Percentiles rank a stretch among this genome's conserved stretches.
Conservation (phyloP, 64 coral and sea anemone species). For the Hydrozoanthus tunicans region DNA sequence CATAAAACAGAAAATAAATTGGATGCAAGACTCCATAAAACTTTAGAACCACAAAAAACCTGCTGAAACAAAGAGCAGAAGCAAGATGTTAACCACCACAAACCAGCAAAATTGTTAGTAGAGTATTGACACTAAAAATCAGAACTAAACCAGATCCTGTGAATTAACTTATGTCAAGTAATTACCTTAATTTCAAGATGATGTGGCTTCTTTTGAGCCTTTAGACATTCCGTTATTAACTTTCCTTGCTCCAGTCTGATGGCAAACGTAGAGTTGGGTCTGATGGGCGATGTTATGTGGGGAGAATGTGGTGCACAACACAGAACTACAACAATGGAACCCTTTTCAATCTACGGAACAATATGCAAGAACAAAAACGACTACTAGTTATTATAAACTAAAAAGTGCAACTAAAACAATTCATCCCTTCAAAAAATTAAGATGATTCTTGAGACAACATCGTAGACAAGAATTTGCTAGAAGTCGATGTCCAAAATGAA, state of each 20-base stretch:
- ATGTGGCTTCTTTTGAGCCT: not conserved
- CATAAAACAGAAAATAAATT: too few species aligned
- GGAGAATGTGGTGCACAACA: conserved; percentile 59
- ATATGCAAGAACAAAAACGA: not conserved
- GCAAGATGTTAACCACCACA: too few species aligned
- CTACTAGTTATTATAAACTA: not conserved
- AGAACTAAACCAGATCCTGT: not conserved
- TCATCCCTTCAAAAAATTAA: too few species aligned
- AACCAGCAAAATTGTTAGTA: too few species aligned
- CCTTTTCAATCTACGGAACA: conserved; percentile 35
- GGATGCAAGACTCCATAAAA: too few species aligned
- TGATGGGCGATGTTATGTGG: conserved; percentile 44
- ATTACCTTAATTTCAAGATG: conserved; percentile 44
- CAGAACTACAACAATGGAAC: conserved; percentile 59
- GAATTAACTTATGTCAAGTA: not conserved
- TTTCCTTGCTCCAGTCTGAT: conserved; percentile 26
- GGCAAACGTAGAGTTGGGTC: conserved; percentile 37
- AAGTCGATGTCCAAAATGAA: too few species aligned
- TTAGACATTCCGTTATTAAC: not conserved
- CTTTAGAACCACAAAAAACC: too few species aligned
- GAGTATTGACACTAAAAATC: not conserved
- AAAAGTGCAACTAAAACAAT: not conserved
- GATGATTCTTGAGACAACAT: too few species aligned
- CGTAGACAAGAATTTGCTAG: too few species aligned
- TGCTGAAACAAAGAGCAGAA: too few species aligned